These are phyloP conservation scores for Leptestheria dahalacensis DNA, from an alignment of 1,140 invertebrate genomes.

Conservation along the genomic window DNA sequence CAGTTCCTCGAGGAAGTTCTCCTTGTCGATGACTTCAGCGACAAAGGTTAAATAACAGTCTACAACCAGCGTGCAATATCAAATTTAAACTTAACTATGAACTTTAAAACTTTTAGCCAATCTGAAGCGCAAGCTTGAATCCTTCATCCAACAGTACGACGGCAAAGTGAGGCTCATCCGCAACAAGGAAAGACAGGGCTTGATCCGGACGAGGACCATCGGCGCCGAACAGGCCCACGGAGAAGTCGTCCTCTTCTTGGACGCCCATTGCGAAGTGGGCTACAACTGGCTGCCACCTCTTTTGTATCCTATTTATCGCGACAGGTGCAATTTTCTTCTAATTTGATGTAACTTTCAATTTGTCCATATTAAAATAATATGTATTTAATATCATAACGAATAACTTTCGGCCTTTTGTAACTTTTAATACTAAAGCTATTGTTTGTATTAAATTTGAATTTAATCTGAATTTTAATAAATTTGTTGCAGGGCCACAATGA, in stretches of 20 bases:
- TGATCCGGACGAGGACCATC: conserved; percentile 77
- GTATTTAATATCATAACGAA: no score
- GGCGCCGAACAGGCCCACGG: conserved; percentile 86
- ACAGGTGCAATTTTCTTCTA: conserved; percentile 38
- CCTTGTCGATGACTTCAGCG: conserved; percentile 94
- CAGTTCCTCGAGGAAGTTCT: conserved; percentile 86
- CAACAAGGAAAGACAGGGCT: conserved; percentile 71
- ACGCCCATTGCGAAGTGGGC: conserved; percentile 88
- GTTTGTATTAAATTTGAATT: no score
- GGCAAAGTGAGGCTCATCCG: conserved; percentile 77
- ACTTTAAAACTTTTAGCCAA: conserved; percentile 44
- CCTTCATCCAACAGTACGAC: conserved; percentile 72
- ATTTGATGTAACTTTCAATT: background rate
- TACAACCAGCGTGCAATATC: background rate
- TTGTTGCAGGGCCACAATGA: conserved; percentile 60
- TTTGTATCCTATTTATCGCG: conserved; percentile 77
- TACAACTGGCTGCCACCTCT: conserved; percentile 92
- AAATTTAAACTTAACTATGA: background rate
- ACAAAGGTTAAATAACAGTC: conserved; percentile 54
- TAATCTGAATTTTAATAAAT: conserved; percentile 24
- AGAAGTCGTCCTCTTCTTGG: conserved; percentile 94
- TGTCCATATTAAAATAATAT: conserved; percentile 11
- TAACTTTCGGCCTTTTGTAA: no score
- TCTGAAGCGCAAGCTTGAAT: conserved; percentile 70
- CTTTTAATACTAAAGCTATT: no score